Evolutionary conservation across 2,797 vertebrate genomes (phyloP), one percentile per base, ranked within the genome.

Genomic region (Anableps anableps): DNA sequence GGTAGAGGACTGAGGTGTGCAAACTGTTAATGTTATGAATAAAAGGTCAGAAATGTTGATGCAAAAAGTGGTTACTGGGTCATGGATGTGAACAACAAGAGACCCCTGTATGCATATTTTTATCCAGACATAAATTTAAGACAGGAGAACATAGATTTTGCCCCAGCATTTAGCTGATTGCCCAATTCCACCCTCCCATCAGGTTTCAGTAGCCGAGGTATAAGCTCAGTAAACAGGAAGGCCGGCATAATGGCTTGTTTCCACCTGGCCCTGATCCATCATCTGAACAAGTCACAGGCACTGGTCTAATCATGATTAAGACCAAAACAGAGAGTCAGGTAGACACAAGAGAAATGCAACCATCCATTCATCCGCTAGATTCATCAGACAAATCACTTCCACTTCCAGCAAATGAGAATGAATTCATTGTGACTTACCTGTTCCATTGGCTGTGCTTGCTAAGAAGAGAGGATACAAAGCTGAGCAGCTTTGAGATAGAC

Each of bases 361-460:
- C 91, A 92, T 90, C 88, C 91, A 92, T 93, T 88, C 93, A 91
- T 91, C 87, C 82, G 60, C 81, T 88, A 83, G 83, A 90, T 91
- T 93, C 93, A 94, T 94, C 94, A 93, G 88, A 90, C 92, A 93
- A 88, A 94, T 93, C 92, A 94, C 91, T 92, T 93, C 85, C 92
- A 94, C 94, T 94, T 93, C 74, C 92, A 93, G 91, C 88, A 92
- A 92, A 95, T 93, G 91, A 93, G 85, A 94, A 94, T 91, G 68
- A 93, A 94, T 94, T 92, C 90, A 93, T 91, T 89, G 91, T 89
- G 92, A 92, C 94, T 94, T 91, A 95, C 94, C 93, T 94, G 92
- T 93, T 93, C 93, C 92, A 82, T 89, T 94, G 89, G 91, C 92
- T 92, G 89, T 93, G 92, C 88, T 92, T 93, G 92, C 91, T 89